phyloP scores from a whole-genome alignment of 2,888 invertebrate species.

The Dicyrtomina minuta region DNA sequence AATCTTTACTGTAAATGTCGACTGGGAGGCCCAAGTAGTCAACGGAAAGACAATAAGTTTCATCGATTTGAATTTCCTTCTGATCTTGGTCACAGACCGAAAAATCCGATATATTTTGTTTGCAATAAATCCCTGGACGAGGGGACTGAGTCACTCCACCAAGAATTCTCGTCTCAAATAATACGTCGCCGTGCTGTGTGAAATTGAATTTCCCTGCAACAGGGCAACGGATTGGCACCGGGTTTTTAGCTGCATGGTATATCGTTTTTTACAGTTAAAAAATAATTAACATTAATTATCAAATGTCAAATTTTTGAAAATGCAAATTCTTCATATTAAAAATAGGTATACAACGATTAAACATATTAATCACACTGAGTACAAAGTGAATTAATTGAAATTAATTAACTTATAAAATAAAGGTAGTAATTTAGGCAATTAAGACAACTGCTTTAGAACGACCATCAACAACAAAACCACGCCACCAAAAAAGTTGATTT shows the following conservation, averaged over 20 bases:
- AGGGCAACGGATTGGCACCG: constrained; percentile 89
- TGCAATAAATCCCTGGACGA: constrained; percentile 87
- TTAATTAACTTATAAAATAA: no score
- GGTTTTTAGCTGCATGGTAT: constrained; percentile 70
- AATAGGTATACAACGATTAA: not conserved
- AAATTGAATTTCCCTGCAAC: constrained; percentile 96
- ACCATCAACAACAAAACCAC: no score
- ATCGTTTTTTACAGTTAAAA: not conserved
- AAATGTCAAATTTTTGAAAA: no score
- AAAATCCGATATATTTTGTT: constrained; percentile 90
- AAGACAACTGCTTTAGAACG: no score
- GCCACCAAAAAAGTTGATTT: no score
- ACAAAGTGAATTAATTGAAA: no score
- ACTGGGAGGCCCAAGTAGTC: constrained; percentile 92
- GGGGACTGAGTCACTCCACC: constrained; percentile 94
- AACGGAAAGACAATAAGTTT: constrained; percentile 93
- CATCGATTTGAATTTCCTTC: constrained; percentile 90
- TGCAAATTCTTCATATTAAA: not conserved
- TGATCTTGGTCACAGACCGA: constrained; percentile 94
- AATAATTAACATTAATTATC: not conserved
- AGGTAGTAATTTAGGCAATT: no score
- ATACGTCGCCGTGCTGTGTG: constrained; percentile 84
- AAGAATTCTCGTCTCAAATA: constrained; percentile 88
- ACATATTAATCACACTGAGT: not conserved
- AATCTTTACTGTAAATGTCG: constrained; percentile 83